A percentile compares a stretch with the other conserved stretches of the same genome.
Conservation (phyloP, 2,797 vertebrate genomes). For the Rhinogobio ventralis region DNA sequence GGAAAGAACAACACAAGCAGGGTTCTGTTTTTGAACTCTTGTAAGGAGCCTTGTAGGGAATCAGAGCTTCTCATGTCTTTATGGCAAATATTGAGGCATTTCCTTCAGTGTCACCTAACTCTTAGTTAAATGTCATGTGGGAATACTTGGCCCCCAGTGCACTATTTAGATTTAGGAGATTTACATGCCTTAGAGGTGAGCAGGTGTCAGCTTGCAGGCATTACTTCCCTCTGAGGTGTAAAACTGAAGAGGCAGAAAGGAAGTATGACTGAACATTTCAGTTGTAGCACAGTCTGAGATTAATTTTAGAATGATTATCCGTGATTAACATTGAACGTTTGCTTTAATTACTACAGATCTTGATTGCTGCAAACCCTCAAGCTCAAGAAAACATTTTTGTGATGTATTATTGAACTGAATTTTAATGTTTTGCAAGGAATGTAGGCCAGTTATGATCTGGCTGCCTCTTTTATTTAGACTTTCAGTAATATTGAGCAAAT, state of each 20-base stretch:
- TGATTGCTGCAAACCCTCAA: slow-evolving; percentile 37
- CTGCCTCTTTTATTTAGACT: not conserved
- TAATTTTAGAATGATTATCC: slow-evolving; percentile 43
- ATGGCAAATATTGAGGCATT: slow-evolving; percentile 21
- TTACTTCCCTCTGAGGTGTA: slow-evolving; percentile 35
- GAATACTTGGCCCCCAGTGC: slow-evolving; percentile 22
- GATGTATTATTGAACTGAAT: slow-evolving; percentile 24
- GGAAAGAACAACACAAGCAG: not conserved
- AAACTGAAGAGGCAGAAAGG: slow-evolving; percentile 39
- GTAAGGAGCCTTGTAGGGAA: not conserved
- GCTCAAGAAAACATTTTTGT: slow-evolving; percentile 34
- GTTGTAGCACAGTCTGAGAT: slow-evolving; percentile 50
- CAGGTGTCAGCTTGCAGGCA: slow-evolving; percentile 33
- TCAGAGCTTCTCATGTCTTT: slow-evolving; percentile 21
- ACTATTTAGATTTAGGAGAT: slow-evolving; percentile 40
- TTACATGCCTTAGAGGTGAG: slow-evolving; percentile 42
- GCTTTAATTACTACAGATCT: slow-evolving; percentile 48
- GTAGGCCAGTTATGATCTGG: not conserved
- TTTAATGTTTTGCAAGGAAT: slow-evolving; percentile 12
- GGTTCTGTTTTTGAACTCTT: slow-evolving; percentile 24
- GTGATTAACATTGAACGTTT: slow-evolving; percentile 53
- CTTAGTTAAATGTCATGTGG: slow-evolving; percentile 10
- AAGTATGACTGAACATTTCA: slow-evolving; percentile 52
- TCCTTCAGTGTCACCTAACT: not conserved
- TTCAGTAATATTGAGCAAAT: not conserved